phyloP scores from a whole-genome alignment of 2,113 vertebrate genomes.

The Cygnus buccinator region DNA sequence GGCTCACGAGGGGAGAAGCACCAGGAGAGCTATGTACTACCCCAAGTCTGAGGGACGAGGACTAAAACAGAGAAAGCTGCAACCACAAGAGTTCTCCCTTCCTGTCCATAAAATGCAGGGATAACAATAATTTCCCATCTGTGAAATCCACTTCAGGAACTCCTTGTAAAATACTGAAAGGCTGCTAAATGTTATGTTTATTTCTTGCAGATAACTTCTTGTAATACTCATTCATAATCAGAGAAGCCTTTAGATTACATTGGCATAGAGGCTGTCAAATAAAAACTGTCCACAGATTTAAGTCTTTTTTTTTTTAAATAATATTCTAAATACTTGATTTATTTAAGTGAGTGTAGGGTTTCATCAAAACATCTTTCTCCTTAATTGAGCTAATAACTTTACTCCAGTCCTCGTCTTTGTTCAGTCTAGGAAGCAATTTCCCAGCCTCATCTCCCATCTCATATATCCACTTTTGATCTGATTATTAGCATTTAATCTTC shows the following conservation, averaged over 20 bases:
- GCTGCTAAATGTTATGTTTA: neutral
- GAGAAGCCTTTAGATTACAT: neutral
- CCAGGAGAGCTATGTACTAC: neutral
- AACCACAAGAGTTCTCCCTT: neutral
- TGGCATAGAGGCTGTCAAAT: neutral
- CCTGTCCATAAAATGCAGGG: neutral
- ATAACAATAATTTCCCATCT: conserved; percentile 29
- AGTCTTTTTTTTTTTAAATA: neutral
- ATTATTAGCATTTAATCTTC: conserved; percentile 58
- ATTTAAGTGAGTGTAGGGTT: conserved; percentile 27
- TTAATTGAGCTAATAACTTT: conserved; percentile 69
- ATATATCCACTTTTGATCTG: conserved; percentile 42
- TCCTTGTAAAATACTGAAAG: neutral
- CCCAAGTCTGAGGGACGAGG: neutral
- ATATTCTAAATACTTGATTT: conserved; percentile 50
- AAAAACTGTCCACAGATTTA: neutral
- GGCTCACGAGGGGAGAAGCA: neutral
- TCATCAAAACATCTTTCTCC: conserved; percentile 48
- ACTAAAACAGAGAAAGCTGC: neutral
- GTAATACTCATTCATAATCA: neutral
- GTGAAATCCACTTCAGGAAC: neutral
- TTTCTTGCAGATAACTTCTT: conserved; percentile 3
- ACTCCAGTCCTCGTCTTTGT: conserved; percentile 43
- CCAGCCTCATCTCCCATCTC: conserved; percentile 44
- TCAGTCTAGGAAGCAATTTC: conserved; percentile 56